These are phyloP conservation scores for Neosilurus hyrtlii DNA, from an alignment of 2,797 vertebrate genomes.

Conservation along the genomic window DNA sequence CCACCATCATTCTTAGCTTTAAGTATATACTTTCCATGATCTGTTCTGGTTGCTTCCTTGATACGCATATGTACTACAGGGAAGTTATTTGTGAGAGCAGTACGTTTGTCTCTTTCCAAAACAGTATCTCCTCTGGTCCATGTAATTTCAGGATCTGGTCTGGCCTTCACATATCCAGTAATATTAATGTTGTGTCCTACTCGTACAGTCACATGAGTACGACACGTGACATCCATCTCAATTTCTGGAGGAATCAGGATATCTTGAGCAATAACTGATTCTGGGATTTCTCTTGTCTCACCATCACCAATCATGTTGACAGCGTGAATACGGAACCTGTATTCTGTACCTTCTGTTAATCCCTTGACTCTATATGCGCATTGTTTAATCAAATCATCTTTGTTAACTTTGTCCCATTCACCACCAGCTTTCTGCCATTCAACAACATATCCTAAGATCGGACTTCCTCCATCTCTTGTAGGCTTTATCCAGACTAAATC, in stretches of 20 bases:
- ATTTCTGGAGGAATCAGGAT: slow-evolving; percentile 96
- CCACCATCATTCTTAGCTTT: slow-evolving; percentile 93
- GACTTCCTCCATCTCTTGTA: slow-evolving; percentile 91
- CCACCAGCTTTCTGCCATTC: slow-evolving; percentile 87
- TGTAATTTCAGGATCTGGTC: slow-evolving; percentile 91
- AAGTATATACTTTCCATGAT: slow-evolving; percentile 92
- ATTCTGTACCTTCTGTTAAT: slow-evolving; percentile 87
- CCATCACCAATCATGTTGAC: slow-evolving; percentile 96
- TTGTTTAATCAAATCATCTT: slow-evolving; percentile 89
- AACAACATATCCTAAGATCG: slow-evolving; percentile 90
- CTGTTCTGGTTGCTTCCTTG: slow-evolving; percentile 87
- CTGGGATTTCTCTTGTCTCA: slow-evolving; percentile 88
- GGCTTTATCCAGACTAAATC: slow-evolving; percentile 97
- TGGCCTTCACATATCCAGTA: slow-evolving; percentile 87
- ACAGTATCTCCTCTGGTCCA: slow-evolving; percentile 87
- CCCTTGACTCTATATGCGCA: slow-evolving; percentile 89
- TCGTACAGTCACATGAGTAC: slow-evolving; percentile 86
- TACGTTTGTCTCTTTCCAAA: slow-evolving; percentile 80
- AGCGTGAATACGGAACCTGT: slow-evolving; percentile 90
- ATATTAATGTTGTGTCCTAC: slow-evolving; percentile 94
- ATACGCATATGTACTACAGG: slow-evolving; percentile 86
- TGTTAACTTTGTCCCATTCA: slow-evolving; percentile 89
- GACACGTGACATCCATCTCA: slow-evolving; percentile 88
- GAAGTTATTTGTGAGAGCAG: slow-evolving; percentile 81
- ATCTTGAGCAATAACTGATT: slow-evolving; percentile 90